A percentile compares a stretch with the other conserved stretches of the same genome.
Evolutionary conservation across 2,797 vertebrate genomes (phyloP).

Genomic region (Manis crassicaudata): DNA sequence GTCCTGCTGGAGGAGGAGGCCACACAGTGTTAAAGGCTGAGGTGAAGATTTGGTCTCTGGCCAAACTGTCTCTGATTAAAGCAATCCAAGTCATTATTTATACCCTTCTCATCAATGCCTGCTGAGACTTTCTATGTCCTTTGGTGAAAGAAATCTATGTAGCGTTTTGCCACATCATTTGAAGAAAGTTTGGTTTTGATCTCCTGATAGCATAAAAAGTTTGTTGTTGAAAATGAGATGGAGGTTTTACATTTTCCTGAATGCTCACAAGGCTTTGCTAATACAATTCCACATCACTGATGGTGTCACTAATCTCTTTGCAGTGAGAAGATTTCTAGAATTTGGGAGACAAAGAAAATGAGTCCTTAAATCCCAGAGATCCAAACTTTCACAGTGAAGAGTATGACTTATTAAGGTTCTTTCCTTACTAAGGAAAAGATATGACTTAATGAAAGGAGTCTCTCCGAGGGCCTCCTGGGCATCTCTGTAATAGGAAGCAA

Average conservation of each 20-base stretch:
- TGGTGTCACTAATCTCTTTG: background rate
- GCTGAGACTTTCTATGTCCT: slow-evolving; percentile 70
- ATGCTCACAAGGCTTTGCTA: background rate
- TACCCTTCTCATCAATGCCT: slow-evolving; percentile 64
- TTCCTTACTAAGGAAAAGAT: background rate
- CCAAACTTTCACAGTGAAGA: background rate
- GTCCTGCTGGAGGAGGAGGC: background rate
- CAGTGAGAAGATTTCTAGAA: background rate
- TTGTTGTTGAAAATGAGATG: slow-evolving; percentile 91
- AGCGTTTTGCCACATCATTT: slow-evolving; percentile 67
- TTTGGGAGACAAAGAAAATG: background rate
- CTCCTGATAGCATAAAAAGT: slow-evolving; percentile 68
- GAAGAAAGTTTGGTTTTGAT: slow-evolving; percentile 76
- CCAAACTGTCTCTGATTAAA: slow-evolving; percentile 13
- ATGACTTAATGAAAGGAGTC: background rate
- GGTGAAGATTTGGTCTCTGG: background rate
- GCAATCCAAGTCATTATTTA: slow-evolving; percentile 67
- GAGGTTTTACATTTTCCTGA: slow-evolving; percentile 93
- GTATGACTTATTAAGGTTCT: background rate
- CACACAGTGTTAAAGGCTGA: background rate
- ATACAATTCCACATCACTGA: background rate
- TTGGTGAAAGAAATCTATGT: slow-evolving; percentile 64
- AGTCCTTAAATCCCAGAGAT: background rate
- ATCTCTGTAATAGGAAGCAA: background rate
- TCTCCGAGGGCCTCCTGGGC: background rate